Evolutionary conservation across 1,140 invertebrate genomes (phyloP), one percentile per base, ranked within the genome.

Genomic region (Bombus affinis): DNA sequence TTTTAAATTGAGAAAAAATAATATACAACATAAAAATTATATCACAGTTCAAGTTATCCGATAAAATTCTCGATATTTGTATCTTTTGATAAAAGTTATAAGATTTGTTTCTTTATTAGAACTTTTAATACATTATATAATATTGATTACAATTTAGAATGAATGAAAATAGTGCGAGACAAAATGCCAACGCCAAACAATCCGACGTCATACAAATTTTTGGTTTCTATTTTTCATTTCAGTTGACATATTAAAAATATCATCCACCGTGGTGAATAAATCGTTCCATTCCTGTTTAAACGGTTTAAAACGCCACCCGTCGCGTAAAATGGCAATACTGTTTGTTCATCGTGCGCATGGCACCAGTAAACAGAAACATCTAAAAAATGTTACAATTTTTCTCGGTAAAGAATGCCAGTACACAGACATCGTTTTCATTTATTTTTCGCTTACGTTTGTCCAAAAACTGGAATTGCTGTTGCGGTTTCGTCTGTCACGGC

Each of bases 351-450:
- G 35, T n/a, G 74, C 53, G 25, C 53, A 9, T 22, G n/a, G 9
- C 25, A 22, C 44, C 15, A 25, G 35, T 28, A 53, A 80, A 80
- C 42, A 37, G 42, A 70, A 70, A 70, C 78, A 53, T 53, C 65
- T 70, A 47, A 53, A 80, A 80, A 80, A 70, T 53, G 65, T 53
- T 37, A 65, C 65, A 37, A 80, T 80, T 70, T 68, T 53, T 70
- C 65, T 22, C 32, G n/a, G 4, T 42, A 47, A 66, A 66, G 35
- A 37, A 35, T 70, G 25, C 25, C 39, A 47, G 39, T 37, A 5
- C 22, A 28, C 13, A 57, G 76, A 25, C 39, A 32, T 4, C n/a
- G 59, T 9, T 44, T 78, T 44, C 59, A 35, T 78, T 78, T 78
- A 18, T 78, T 78, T 35, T 62, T 25, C 59, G 47, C 18, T 53